Evolutionary conservation across 2,113 vertebrate genomes (phyloP), one percentile per base, ranked within the genome.

Genomic region (Cyrtonyx montezumae): DNA sequence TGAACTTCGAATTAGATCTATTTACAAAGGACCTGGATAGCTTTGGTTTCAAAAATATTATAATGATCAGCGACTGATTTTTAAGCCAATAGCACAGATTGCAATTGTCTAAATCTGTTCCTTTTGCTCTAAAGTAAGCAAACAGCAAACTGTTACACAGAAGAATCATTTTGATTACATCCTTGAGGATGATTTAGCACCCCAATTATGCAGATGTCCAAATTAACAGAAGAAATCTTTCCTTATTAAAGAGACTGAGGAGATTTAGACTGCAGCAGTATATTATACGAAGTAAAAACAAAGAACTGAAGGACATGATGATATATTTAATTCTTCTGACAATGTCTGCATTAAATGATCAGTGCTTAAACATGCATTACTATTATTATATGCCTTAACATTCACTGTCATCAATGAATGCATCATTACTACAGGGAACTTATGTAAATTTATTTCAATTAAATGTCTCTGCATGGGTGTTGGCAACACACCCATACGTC

Each of bases 201-300:
- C 75, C 46, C 61, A 92, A 68, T 95, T 94, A 95, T 2, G 7
- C 75, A 92, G 79, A 67, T 91, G 79, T 85, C 40, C 2, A 92
- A 90, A 94, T 92, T 89, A 92, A 83, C 61, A 83, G 67, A 79
- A 71, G 79, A 94, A 56, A 90, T 90, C 22, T 90, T 91, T 91
- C 80, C 67, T 88, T 86, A 92, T 87, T 74, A 79, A 75, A 91
- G 62, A 84, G 20, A 53, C 46, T 65, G 71, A 91, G 62, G 93
- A 67, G 63, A 91, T 90, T 92, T 80, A 87, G 84, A 92, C 92
- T 83, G 37, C 56, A 84, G 63, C 40, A 55, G 30, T 80, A 40
- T 49, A 79, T 84, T 84, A 63, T 10, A 46, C 15, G 26, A 77
- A 91, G 61, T 63, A 89, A 95, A 92, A 85, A 82, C 19, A 48